Conservation (phyloP, 2,797 vertebrate species). For the Halcyon smyrnensis region DNA sequence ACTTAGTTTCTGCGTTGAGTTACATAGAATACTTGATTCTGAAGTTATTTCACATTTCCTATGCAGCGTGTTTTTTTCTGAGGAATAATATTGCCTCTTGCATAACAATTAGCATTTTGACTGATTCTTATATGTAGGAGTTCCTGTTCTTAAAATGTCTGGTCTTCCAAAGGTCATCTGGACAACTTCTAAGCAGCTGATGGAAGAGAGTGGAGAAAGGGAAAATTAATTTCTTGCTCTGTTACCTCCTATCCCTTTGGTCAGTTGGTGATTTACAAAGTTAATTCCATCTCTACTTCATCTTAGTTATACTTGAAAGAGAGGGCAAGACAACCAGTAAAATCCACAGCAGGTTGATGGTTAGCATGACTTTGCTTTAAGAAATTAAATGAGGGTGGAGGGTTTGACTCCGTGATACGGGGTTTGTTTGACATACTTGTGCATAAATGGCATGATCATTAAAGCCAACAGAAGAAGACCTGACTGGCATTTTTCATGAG, state of each 20-base stretch:
- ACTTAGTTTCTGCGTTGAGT: neutral
- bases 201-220: neutral
- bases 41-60: neutral
- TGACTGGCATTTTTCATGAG: neutral
- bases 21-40: neutral
- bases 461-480: neutral
- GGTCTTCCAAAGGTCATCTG: neutral
- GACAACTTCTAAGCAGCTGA: neutral
- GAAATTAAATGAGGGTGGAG: neutral
- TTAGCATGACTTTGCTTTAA: neutral
- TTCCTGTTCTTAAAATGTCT: neutral
- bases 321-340: neutral
- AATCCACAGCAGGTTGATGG: neutral
- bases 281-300: neutral
- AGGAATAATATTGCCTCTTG: neutral
- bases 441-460: neutral
- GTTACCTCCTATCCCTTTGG: neutral
- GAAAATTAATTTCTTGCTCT: conserved; percentile 26
- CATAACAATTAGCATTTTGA: neutral
- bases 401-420: neutral
- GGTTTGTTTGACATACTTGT: neutral
- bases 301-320: neutral
- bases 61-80: neutral
- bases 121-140: neutral
- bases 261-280: conserved; percentile 7